Base-by-base conservation (phyloP, 2,888 invertebrate genomes). In the Teleiodes luculella region DNA sequence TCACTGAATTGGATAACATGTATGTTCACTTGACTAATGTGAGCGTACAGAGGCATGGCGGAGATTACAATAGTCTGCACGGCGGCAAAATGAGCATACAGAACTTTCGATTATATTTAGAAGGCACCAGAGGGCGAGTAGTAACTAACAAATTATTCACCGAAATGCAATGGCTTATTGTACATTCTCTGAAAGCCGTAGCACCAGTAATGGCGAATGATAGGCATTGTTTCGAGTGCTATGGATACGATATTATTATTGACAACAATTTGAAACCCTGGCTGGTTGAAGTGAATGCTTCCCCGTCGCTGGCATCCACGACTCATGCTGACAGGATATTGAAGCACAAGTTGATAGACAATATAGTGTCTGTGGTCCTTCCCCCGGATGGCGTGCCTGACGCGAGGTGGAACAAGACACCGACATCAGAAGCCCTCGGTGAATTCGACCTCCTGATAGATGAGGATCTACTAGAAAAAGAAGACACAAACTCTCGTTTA, bases 11-110 rank as follows among this genome's bases (percentile, higher is more conserved):
- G 66, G 97, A 97, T 77, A 97, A 96, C 78, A 96, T 96, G 93
- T 98, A 97, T 73, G 95, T 97, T 52, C 98, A 98, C 87, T 90
- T 98, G 59, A 98, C 98, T 6, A 98, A 98, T 78, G 98, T 98
- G 7, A 97, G 98, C 52, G 97, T 98, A 18, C 98, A 98, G 80
- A 98, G 97, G 82, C 96, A 97, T 72, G 97, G 97, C 66, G 94
- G 94, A 45, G 97, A 97, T 78, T 81, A 98, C 77, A 98, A 98
- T 80, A 93, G 93, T 61, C 90, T 96, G 50, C 97, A 98, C 70
- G 98, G 98, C n/a, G 98, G 98, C 0, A 98, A 98, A 85, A 92
- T 97, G 91, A 96, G 95, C 53, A 94, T 97, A 30, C 95, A 96
- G 76, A 97, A 97, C 89, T 88, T 98, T 54, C 92, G 95, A 52